A percentile compares a stretch with the other conserved stretches of the same genome.
phyloP scores from a whole-genome alignment of 2,113 vertebrate species.

The Vicugna pacos region DNA sequence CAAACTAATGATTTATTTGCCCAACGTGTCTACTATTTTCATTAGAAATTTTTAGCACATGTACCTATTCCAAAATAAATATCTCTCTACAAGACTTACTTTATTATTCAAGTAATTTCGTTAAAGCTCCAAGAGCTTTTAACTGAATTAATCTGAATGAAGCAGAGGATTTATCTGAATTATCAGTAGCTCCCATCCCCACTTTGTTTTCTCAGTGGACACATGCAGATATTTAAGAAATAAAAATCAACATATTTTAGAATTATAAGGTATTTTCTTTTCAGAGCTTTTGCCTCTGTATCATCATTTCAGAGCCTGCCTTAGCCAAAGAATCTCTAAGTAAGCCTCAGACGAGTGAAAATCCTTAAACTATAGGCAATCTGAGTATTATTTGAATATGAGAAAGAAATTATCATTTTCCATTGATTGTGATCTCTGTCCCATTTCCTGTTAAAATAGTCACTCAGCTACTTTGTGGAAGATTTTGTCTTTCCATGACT shows the following conservation, averaged over 20 bases:
- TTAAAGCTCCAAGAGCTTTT: constrained; percentile 54
- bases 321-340: neutral
- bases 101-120: constrained; percentile 71
- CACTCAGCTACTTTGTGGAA: neutral
- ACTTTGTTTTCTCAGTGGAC: constrained; percentile 25
- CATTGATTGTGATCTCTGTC: neutral
- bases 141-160: constrained; percentile 57
- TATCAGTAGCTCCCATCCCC: neutral
- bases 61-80: constrained; percentile 78
- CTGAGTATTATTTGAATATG: neutral
- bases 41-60: constrained; percentile 81
- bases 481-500: neutral
- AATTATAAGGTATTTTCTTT: neutral
- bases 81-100: constrained; percentile 71
- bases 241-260: constrained; percentile 37
- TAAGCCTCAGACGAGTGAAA: neutral
- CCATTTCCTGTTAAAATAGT: neutral
- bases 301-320: neutral
- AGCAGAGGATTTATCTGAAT: constrained; percentile 29
- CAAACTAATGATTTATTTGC: constrained; percentile 78
- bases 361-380: neutral
- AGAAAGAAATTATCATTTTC: neutral
- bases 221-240: neutral
- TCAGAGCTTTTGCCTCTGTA: neutral
- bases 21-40: constrained; percentile 71